phyloP scores from a whole-genome alignment of 2,797 vertebrate species.

The Tenualosa thibaudeaui region DNA sequence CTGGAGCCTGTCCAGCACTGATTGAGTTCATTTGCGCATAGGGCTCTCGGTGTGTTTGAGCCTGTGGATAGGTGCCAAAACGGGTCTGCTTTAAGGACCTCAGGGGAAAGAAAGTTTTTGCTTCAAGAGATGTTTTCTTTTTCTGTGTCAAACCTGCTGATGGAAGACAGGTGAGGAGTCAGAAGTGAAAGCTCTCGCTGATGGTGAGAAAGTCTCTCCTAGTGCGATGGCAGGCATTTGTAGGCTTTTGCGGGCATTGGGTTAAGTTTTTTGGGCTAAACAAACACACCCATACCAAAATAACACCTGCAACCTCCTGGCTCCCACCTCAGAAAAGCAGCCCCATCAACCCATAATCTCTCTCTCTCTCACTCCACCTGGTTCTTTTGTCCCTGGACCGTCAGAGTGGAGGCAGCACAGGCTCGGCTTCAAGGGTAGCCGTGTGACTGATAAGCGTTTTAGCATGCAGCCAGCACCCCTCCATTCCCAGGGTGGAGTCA shows the following conservation, averaged over 20 bases:
- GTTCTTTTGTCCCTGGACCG: not conserved
- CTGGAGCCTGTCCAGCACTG: not conserved
- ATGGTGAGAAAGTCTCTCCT: not conserved
- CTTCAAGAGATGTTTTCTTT: not conserved
- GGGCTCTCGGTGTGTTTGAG: not conserved
- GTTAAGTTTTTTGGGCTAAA: not conserved
- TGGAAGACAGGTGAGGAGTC: slow-evolving; percentile 17
- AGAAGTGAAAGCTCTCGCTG: not conserved
- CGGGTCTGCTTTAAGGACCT: not conserved
- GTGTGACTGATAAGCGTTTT: slow-evolving; percentile 18
- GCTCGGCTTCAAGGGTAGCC: not conserved
- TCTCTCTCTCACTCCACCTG: not conserved
- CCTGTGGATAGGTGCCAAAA: not conserved
- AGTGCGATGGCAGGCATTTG: not conserved
- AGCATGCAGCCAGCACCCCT: slow-evolving; percentile 9
- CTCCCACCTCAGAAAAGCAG: not conserved
- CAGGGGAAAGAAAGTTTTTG: not conserved
- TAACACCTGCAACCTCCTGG: not conserved
- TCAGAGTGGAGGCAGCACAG: not conserved
- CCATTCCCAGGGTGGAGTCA: slow-evolving; percentile 22
- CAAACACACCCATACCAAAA: not conserved
- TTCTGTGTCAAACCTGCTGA: slow-evolving; percentile 9
- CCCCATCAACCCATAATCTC: not conserved
- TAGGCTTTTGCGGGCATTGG: not conserved
- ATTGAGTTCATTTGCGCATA: slow-evolving; percentile 22